These are phyloP conservation scores for Campylorhamphus procurvoides DNA, from an alignment of 2,113 vertebrate species.

Conservation along the genomic window DNA sequence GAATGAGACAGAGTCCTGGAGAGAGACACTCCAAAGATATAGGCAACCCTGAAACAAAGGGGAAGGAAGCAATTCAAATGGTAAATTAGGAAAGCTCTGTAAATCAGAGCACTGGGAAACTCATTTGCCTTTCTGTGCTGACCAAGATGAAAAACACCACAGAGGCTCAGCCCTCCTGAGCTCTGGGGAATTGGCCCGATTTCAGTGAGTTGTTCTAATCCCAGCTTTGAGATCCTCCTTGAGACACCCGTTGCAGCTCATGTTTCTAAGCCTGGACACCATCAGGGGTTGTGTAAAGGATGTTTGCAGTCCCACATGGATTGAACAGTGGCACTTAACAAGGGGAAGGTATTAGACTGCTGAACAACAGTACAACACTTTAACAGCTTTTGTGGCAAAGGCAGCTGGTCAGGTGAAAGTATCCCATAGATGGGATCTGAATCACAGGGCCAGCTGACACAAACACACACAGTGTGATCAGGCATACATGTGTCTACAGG, in stretches of 20 bases:
- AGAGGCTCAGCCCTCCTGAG: neutral
- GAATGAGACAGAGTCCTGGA: neutral
- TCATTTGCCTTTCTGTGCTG: neutral
- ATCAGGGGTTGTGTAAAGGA: neutral
- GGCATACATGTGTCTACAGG: neutral
- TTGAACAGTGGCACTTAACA: neutral
- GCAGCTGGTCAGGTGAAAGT: neutral
- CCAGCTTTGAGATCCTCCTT: neutral
- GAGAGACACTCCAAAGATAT: neutral
- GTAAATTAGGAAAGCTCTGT: neutral
- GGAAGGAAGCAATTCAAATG: neutral
- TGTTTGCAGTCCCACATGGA: neutral
- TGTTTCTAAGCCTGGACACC: neutral
- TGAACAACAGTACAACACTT: neutral
- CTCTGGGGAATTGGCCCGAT: neutral
- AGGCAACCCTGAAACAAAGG: neutral
- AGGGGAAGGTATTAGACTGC: neutral
- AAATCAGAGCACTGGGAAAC: neutral
- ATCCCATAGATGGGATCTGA: neutral
- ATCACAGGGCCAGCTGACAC: neutral
- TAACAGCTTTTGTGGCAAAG: neutral
- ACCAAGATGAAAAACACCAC: neutral
- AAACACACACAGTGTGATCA: neutral
- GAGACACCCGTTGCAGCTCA: neutral
- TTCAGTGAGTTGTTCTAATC: neutral